These are phyloP conservation scores for Noctua comes DNA, from an alignment of 2,888 invertebrate species.

Conservation along the genomic window DNA sequence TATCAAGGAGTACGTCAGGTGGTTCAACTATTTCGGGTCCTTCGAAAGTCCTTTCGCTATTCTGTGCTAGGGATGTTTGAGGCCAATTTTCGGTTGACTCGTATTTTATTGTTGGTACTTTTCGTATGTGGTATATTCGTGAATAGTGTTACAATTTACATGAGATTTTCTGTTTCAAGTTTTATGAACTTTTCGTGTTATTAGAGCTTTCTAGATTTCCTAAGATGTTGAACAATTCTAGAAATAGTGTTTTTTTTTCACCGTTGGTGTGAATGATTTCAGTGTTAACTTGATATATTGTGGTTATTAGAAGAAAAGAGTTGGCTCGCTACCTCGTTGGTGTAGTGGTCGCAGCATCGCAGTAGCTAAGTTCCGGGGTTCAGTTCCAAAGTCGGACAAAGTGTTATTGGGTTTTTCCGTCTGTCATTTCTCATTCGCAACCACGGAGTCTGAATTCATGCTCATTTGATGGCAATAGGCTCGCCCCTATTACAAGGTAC, in stretches of 20 bases:
- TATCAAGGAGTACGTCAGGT: conserved; percentile 66
- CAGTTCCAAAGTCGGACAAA: neutral
- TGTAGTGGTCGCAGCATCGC: too few species aligned
- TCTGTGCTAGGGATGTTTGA: conserved; percentile 29
- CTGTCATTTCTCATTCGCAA: neutral
- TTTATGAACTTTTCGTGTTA: neutral
- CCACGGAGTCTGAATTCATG: neutral
- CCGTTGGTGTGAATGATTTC: neutral
- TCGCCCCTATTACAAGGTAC: neutral
- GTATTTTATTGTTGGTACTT: conserved; percentile 14
- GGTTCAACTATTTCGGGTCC: conserved; percentile 75
- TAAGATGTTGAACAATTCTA: neutral
- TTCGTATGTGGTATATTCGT: neutral
- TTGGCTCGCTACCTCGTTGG: neutral
- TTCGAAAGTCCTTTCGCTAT: conserved; percentile 71
- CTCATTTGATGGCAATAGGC: neutral
- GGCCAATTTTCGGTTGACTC: conserved; percentile 24
- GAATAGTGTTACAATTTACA: conserved; percentile 1
- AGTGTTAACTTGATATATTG: neutral
- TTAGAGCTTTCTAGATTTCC: neutral
- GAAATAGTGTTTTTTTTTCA: neutral
- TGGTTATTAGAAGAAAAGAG: neutral
- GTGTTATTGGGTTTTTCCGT: neutral
- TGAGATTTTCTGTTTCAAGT: neutral
- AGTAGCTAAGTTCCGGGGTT: neutral